A percentile compares a stretch with the other conserved stretches of the same genome.
Evolutionary conservation across 2,113 vertebrate species (phyloP).

Genomic region (Glaucomys volans): DNA sequence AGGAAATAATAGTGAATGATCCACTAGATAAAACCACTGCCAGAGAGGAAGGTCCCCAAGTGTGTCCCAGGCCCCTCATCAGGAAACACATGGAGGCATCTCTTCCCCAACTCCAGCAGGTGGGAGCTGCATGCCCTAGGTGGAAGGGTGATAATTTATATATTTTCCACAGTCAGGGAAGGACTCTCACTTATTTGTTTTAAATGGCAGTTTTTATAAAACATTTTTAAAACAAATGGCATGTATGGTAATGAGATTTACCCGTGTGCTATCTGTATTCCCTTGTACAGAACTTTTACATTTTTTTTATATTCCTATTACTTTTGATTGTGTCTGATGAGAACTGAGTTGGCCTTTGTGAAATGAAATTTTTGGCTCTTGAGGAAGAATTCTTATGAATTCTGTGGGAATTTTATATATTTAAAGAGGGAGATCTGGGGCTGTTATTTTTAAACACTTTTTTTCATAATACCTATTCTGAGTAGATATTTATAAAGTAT

Average conservation of each 20-base stretch:
- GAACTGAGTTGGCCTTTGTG: conserved; percentile 72
- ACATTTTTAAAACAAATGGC: conserved; percentile 82
- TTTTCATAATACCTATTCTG: conserved; percentile 83
- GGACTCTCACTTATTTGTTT: conserved; percentile 69
- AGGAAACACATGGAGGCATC: background rate
- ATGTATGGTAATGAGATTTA: conserved; percentile 75
- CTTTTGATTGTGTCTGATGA: conserved; percentile 82
- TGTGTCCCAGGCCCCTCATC: background rate
- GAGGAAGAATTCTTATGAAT: conserved; percentile 75
- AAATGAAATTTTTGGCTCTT: conserved; percentile 82
- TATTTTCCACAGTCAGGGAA: conserved; percentile 80
- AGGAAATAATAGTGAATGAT: conserved; percentile 46
- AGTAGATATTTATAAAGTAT: conserved; percentile 86
- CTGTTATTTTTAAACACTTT: conserved; percentile 86
- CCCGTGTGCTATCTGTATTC: conserved; percentile 77
- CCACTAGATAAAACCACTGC: conserved; percentile 40
- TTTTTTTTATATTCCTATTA: conserved; percentile 83
- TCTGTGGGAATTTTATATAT: conserved; percentile 85
- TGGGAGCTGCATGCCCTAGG: conserved; percentile 9
- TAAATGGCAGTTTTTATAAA: conserved; percentile 83
- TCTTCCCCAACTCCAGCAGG: background rate
- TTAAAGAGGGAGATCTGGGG: conserved; percentile 85
- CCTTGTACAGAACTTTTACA: conserved; percentile 82
- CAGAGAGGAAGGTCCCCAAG: background rate
- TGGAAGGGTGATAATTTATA: conserved; percentile 53